phyloP scores from a whole-genome alignment of 2,888 invertebrate genomes.

The Pyrrhosoma nymphula region DNA sequence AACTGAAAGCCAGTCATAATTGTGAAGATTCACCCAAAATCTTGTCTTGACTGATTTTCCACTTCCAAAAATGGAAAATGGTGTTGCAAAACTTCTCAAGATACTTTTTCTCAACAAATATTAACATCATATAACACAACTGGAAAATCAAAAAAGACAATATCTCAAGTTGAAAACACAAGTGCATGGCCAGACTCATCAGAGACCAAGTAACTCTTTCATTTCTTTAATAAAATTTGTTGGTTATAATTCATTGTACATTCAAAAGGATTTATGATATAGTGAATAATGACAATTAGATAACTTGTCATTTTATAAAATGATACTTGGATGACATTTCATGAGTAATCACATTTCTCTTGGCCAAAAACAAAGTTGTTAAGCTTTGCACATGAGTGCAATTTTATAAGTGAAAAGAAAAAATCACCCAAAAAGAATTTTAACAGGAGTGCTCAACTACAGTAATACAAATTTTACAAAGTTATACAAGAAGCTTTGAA shows the following conservation, averaged over 20 bases:
- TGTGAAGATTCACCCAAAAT: not conserved
- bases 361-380: constrained; percentile 42
- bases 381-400: constrained; percentile 27
- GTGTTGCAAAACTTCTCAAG: not conserved
- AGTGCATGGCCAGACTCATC: constrained; percentile 48
- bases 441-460: constrained; percentile 55
- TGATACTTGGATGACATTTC: constrained; percentile 51
- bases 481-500: constrained; percentile 50
- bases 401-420: constrained; percentile 24
- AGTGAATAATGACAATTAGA: constrained; percentile 51
- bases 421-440: constrained; percentile 26
- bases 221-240: constrained; percentile 62
- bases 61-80: not conserved
- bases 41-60: not conserved
- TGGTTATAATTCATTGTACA: constrained; percentile 64
- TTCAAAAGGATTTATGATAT: constrained; percentile 62
- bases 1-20: not conserved
- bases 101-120: not conserved
- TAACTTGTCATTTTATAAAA: constrained; percentile 45
- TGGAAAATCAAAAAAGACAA: not conserved
- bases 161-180: not conserved
- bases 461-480: constrained; percentile 61
- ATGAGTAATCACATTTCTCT: constrained; percentile 50
- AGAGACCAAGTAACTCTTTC: constrained; percentile 56
- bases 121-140: not conserved